phyloP scores from a whole-genome alignment of 2,888 invertebrate genomes.

The Cephus sareptanus region DNA sequence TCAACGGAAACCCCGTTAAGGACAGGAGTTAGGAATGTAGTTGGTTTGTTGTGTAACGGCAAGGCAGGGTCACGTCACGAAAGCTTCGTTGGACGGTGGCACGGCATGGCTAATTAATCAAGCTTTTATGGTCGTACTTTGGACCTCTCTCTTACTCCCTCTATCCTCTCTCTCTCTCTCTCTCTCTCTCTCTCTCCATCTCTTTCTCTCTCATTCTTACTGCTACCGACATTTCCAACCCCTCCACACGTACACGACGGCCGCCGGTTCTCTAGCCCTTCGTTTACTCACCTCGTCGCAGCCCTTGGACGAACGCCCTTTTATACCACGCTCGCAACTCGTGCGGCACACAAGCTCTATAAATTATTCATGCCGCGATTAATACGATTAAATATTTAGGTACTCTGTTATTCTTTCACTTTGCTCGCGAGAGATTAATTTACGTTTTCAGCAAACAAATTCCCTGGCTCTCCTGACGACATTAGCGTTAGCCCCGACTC shows the following conservation, averaged over 20 bases:
- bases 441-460: constrained; percentile 4
- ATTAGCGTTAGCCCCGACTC: background rate
- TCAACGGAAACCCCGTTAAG: constrained; percentile 22
- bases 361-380: constrained; percentile 44
- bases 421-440: constrained; percentile 15
- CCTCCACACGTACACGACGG: background rate
- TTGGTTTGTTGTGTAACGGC: constrained; percentile 25
- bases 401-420: constrained; percentile 36
- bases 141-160: background rate
- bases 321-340: constrained; percentile 16
- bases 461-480: background rate
- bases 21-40: constrained; percentile 22
- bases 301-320: constrained; percentile 9
- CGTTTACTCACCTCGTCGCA: background rate
- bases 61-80: constrained; percentile 31
- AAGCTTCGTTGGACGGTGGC: constrained; percentile 32
- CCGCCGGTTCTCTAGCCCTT: background rate
- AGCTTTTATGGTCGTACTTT: constrained; percentile 32
- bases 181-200: constrained; percentile 4
- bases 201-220: constrained; percentile 14
- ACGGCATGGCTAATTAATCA: constrained; percentile 50
- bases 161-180: constrained; percentile 4
- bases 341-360: constrained; percentile 27
- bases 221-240: background rate
- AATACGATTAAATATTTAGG: constrained; percentile 44